Base-by-base conservation (phyloP, 2,888 invertebrate genomes). In the Megamerina dolium region DNA sequence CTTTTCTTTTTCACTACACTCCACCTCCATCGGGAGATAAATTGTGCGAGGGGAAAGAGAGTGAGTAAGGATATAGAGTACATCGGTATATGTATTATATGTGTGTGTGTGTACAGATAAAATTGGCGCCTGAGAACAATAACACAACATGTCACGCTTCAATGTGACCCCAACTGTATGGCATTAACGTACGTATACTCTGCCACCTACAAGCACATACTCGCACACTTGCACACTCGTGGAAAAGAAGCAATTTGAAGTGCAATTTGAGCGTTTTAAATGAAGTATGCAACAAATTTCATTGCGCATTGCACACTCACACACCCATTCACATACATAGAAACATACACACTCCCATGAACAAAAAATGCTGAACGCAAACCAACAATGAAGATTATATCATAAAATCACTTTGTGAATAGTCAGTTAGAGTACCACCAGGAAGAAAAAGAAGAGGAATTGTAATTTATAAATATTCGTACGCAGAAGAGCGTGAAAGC, bases 291-390 rank as follows among this genome's bases (percentile, higher is more conserved):
- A 41, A 35, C 21, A 34, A 41, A 23, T 23, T 21, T 37, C 27
- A 37, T 37, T 43, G 37, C 33, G 43, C 43, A 43, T 33, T 43
- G 8, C 14, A n/a, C 19, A 16, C 10, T n/a, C 31, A 33, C 29
- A n/a, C 18, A 27, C 20, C 5, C 10, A 5, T 12, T 20, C 20
- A 20, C 20, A 17, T 16, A 17, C 20, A 4, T 9, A 13, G 5
- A 29, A 12, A 34, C 18, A 17, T 10, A 6, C n/a, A 14, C n/a
- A 14, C 13, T 40, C 20, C 18, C 23, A 20, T 19, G 30, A 41
- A 19, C 16, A 35, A 35, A 35, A 35, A 41, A 41, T 29, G 41
- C 16, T 3, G n/a, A 26, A 35, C 19, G 26, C 26, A 26, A 26
- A 12, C n/a, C n/a, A n/a, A n/a, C n/a, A n/a, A n/a, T n/a, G n/a